Evolutionary conservation across 2,797 vertebrate species (phyloP).

Genomic region (Sebastes baramenuke): DNA sequence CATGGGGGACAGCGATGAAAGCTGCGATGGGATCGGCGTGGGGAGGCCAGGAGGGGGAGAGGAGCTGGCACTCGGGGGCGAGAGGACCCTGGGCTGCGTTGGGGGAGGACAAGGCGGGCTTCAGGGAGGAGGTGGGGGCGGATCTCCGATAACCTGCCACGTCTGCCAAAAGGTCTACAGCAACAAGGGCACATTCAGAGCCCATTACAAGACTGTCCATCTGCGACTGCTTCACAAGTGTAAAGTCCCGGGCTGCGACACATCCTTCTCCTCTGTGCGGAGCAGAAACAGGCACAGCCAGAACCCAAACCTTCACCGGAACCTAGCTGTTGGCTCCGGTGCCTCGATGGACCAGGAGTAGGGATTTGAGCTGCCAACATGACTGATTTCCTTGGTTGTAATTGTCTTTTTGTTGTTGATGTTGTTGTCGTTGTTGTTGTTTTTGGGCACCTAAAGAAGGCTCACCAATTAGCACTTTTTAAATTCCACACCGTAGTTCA

Average conservation of each 20-base stretch:
- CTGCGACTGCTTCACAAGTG: conserved; percentile 95
- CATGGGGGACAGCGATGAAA: conserved; percentile 91
- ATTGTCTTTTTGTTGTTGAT: conserved; percentile 24
- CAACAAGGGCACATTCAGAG: conserved; percentile 96
- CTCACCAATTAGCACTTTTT: conserved; percentile 71
- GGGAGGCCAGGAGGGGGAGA: conserved; percentile 68
- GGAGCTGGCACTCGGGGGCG: conserved; percentile 78
- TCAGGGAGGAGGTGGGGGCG: conserved; percentile 74
- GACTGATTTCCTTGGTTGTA: conserved; percentile 25
- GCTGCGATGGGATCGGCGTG: conserved; percentile 82
- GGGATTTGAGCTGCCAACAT: conserved; percentile 13
- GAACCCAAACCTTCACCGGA: conserved; percentile 97
- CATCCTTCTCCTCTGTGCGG: conserved; percentile 94
- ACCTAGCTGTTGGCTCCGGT: conserved; percentile 78
- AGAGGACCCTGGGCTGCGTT: conserved; percentile 79
- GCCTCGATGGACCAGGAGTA: conserved; percentile 67
- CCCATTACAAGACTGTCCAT: conserved; percentile 98
- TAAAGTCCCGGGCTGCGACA: conserved; percentile 94
- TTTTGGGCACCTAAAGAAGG: conserved; percentile 29
- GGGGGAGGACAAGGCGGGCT: conserved; percentile 74
- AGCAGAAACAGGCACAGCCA: conserved; percentile 97
- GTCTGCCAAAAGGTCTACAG: conserved; percentile 97
- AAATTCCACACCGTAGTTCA: conserved; percentile 16
- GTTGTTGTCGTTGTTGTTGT: conserved; percentile 18
- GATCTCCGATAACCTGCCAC: conserved; percentile 92